Conservation (phyloP, 2,797 vertebrate species). For the Epinephelus awoara region DNA sequence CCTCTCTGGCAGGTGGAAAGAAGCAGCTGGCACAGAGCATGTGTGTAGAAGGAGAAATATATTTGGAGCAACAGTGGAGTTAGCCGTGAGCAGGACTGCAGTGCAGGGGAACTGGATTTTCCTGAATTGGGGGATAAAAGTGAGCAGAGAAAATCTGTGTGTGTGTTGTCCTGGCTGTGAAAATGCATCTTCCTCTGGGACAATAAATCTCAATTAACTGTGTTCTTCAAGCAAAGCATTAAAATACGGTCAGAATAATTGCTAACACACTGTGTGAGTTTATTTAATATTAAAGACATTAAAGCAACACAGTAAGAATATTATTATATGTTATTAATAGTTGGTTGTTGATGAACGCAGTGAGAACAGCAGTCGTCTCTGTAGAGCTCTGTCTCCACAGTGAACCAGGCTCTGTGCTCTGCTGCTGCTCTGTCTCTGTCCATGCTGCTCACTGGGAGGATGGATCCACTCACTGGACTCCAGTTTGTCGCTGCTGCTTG, state of each 20-base stretch:
- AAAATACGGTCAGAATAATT: background rate
- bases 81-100: background rate
- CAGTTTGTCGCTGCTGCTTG: too few species aligned
- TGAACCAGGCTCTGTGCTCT: too few species aligned
- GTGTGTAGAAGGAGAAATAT: background rate
- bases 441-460: slow-evolving; percentile 12
- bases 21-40: background rate
- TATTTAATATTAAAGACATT: background rate
- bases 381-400: background rate
- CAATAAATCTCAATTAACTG: too few species aligned
- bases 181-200: too few species aligned
- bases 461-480: too few species aligned
- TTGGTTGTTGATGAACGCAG: background rate
- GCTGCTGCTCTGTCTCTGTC: slow-evolving; percentile 14
- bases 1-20: background rate
- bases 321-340: background rate
- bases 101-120: background rate
- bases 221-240: too few species aligned
- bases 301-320: background rate
- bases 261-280: background rate
- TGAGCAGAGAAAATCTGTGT: too few species aligned
- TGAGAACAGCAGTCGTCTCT: slow-evolving; percentile 1
- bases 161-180: too few species aligned
- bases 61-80: slow-evolving; percentile 2
- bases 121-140: background rate